phyloP scores from a whole-genome alignment of 2,797 vertebrate genomes.

The Synaphobranchus kaupii region DNA sequence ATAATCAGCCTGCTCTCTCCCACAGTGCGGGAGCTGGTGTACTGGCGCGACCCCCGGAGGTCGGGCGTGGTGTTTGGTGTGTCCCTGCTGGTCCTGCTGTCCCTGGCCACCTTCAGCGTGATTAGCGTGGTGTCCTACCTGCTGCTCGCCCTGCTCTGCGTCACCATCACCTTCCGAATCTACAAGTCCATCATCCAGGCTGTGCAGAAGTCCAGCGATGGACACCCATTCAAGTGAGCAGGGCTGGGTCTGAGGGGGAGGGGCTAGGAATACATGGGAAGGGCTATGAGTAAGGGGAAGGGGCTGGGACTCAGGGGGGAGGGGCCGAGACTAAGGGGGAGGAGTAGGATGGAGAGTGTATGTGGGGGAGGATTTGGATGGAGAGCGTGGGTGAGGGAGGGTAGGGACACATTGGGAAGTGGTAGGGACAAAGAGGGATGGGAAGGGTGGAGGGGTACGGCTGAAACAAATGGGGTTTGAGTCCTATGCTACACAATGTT shows the following conservation, averaged over 20 bases:
- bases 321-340: neutral
- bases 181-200: constrained; percentile 87
- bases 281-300: neutral
- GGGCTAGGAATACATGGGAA: neutral
- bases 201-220: constrained; percentile 83
- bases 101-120: constrained; percentile 84
- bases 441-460: neutral
- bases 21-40: constrained; percentile 83
- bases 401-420: neutral
- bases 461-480: neutral
- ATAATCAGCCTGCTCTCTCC: neutral
- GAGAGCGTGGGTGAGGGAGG: neutral
- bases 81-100: constrained; percentile 83
- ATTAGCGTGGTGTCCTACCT: constrained; percentile 84
- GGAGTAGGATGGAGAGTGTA: neutral
- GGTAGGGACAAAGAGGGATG: neutral
- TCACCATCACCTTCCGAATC: constrained; percentile 85
- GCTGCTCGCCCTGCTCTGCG: constrained; percentile 80
- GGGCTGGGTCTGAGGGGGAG: neutral
- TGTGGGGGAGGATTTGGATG: too few species aligned
- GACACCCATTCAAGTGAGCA: constrained; percentile 83
- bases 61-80: constrained; percentile 83
- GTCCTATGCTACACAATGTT: neutral
- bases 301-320: neutral
- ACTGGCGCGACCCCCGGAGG: constrained; percentile 87